Percentiles rank a stretch among this genome's conserved stretches.
These are phyloP conservation scores for Rapana venosa DNA, from an alignment of 2,888 invertebrate genomes.

Conservation along the genomic window DNA sequence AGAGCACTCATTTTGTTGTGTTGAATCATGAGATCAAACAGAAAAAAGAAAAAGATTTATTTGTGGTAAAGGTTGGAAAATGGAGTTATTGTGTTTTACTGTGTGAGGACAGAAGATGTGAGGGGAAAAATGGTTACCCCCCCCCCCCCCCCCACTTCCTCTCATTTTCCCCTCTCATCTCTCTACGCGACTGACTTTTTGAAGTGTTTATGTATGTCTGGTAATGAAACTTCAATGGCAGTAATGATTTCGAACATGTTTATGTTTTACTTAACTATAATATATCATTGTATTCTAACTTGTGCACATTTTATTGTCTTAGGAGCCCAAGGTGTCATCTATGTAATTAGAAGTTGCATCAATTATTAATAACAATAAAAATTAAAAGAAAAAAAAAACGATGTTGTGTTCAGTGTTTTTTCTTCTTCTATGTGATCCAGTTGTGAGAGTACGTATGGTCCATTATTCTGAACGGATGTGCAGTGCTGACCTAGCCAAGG, in stretches of 20 bases:
- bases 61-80: no score
- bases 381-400: not conserved
- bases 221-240: not conserved
- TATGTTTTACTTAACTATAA: not conserved
- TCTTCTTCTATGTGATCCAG: not conserved
- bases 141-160: not conserved
- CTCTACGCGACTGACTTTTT: not conserved
- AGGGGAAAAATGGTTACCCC: not conserved
- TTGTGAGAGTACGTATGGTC: no score
- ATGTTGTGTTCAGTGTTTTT: not conserved
- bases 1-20: no score
- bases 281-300: not conserved
- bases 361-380: not conserved
- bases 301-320: not conserved
- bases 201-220: not conserved
- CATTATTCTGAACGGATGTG: no score
- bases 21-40: no score
- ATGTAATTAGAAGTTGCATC: slow-evolving; percentile 17
- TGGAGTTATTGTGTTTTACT: no score
- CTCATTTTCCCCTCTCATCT: not conserved
- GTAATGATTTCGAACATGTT: slow-evolving; percentile 7
- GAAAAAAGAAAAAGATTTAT: no score
- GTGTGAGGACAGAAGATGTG: no score
- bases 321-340: slow-evolving; percentile 12
- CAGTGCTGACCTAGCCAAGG: no score